Conservation (phyloP, 2,888 invertebrate species). For the Sisyra nigra region DNA sequence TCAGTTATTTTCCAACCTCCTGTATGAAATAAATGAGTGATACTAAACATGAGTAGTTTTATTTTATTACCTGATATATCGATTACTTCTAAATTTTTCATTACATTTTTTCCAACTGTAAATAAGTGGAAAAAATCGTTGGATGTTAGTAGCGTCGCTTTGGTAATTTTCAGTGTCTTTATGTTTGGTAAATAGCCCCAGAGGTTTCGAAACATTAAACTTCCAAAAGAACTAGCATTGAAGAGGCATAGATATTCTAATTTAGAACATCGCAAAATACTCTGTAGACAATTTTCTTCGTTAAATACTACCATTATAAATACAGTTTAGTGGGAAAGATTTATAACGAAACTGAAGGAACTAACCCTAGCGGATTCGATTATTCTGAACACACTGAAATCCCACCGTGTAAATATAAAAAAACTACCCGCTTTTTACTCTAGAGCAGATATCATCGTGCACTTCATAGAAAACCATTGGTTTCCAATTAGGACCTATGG, state of each 20-base stretch:
- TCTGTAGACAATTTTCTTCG: constrained; percentile 3
- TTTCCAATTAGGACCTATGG: too few species aligned
- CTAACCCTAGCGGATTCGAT: too few species aligned
- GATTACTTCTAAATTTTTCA: constrained; percentile 3
- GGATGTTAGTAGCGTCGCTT: constrained; percentile 1
- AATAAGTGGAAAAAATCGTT: constrained; percentile 5
- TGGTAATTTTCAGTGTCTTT: neutral
- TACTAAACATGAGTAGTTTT: neutral
- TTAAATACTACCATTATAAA: too few species aligned
- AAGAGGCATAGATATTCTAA: constrained; percentile 2
- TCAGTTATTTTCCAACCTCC: constrained; percentile 6
- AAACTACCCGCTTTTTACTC: too few species aligned
- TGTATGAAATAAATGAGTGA: neutral
- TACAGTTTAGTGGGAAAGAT: too few species aligned
- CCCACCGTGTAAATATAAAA: too few species aligned
- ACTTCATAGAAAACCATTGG: too few species aligned
- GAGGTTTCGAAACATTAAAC: constrained; percentile 1
- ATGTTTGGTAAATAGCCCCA: constrained; percentile 4
- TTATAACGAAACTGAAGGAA: too few species aligned
- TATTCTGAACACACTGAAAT: too few species aligned
- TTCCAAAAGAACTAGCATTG: neutral
- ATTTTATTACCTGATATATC: constrained; percentile 2
- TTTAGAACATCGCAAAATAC: constrained; percentile 2
- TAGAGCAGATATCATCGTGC: too few species aligned
- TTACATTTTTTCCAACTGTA: constrained; percentile 1